A percentile compares a stretch with the other conserved stretches of the same genome.
Evolutionary conservation across 2,888 invertebrate genomes (phyloP).

Genomic region (Malacosoma neustria): DNA sequence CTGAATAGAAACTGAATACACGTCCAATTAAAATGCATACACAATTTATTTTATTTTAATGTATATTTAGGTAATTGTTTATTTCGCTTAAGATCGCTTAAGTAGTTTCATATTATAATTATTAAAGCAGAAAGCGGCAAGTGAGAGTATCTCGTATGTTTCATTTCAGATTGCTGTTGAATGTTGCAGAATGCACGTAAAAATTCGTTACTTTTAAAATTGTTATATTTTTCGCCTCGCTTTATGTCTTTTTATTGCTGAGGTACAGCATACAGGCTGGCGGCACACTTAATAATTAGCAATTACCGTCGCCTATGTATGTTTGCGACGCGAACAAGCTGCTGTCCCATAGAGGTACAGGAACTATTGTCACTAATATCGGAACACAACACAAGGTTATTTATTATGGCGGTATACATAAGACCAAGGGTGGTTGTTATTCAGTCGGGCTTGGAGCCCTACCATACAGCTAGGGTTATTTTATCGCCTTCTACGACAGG

Average conservation of each 20-base stretch:
- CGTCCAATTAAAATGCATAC: constrained; percentile 23
- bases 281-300: too few species aligned
- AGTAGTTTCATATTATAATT: constrained; percentile 27
- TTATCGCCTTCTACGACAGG: too few species aligned
- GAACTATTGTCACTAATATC: too few species aligned
- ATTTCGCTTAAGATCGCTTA: constrained; percentile 44
- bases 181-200: background rate
- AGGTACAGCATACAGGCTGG: too few species aligned
- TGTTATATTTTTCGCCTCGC: background rate
- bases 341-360: too few species aligned
- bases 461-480: too few species aligned
- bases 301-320: too few species aligned
- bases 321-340: too few species aligned
- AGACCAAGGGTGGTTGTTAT: too few species aligned
- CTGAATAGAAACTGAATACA: constrained; percentile 30
- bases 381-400: too few species aligned
- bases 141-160: constrained; percentile 30
- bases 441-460: too few species aligned
- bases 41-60: constrained; percentile 21
- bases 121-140: constrained; percentile 58
- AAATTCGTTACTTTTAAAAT: background rate
- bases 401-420: too few species aligned
- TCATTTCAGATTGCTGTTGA: constrained; percentile 8
- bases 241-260: background rate
- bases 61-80: constrained; percentile 28